These are phyloP conservation scores for Desmodus rotundus DNA, from an alignment of 2,113 vertebrate species.

Conservation along the genomic window DNA sequence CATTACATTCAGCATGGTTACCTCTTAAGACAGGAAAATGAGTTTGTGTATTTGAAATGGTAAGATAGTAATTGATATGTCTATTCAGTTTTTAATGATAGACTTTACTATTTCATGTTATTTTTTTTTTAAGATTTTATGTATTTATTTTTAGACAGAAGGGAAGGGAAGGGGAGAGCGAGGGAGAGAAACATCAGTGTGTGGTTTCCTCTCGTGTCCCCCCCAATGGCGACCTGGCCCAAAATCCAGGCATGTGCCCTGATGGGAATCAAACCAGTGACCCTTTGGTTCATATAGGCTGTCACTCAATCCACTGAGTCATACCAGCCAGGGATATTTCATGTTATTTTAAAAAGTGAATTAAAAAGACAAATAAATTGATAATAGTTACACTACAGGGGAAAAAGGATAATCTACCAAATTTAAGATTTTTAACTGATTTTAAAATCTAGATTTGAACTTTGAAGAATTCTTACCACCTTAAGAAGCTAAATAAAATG, in stretches of 20 bases:
- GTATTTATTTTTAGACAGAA: too few species aligned
- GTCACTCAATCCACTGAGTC: too few species aligned
- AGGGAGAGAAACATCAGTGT: too few species aligned
- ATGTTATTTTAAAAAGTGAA: not conserved
- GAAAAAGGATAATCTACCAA: not conserved
- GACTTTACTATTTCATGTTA: not conserved
- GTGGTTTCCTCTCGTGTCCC: too few species aligned
- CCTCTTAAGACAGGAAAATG: not conserved
- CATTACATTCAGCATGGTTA: not conserved
- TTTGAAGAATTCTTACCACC: not conserved
- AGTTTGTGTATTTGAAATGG: not conserved
- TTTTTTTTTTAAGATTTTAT: not conserved
- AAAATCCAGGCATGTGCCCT: too few species aligned
- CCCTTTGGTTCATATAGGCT: too few species aligned
- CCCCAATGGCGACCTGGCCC: too few species aligned
- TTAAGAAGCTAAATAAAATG: not conserved
- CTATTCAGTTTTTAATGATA: not conserved
- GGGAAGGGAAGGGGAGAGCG: too few species aligned
- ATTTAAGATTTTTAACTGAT: not conserved
- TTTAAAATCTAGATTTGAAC: not conserved
- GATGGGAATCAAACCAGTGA: too few species aligned
- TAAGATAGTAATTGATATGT: not conserved
- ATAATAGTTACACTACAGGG: not conserved
- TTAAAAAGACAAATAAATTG: not conserved
- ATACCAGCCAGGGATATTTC: too few species aligned